Evolutionary conservation across 1,140 invertebrate species (phyloP).

Genomic region (Heliconius congener): DNA sequence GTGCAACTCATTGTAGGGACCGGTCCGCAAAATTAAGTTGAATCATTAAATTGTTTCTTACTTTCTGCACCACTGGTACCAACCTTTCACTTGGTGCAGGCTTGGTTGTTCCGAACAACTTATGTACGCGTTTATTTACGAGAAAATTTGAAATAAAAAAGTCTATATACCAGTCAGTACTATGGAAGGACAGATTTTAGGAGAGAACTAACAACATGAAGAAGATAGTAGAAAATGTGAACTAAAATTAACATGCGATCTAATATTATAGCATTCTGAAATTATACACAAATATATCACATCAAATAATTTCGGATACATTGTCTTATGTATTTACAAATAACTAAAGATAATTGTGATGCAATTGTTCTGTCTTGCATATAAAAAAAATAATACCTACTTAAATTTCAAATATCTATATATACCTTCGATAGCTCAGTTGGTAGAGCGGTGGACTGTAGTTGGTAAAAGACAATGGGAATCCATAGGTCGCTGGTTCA

Average conservation of each 20-base stretch:
- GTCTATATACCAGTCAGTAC: slow-evolving; percentile 16
- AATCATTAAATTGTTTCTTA: slow-evolving; percentile 76
- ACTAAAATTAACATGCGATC: slow-evolving; percentile 14
- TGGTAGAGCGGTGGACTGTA: slow-evolving; percentile 81
- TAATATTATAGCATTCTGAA: background rate
- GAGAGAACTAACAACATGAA: slow-evolving; percentile 2
- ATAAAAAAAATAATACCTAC: background rate
- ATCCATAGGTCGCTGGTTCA: slow-evolving; percentile 81
- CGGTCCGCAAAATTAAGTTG: slow-evolving; percentile 59
- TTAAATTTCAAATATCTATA: background rate
- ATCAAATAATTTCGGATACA: background rate
- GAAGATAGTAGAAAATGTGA: background rate
- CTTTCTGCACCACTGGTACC: slow-evolving; percentile 72
- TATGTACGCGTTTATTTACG: slow-evolving; percentile 1
- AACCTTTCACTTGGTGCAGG: slow-evolving; percentile 65
- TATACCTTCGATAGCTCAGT: slow-evolving; percentile 77
- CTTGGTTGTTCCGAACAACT: slow-evolving; percentile 60
- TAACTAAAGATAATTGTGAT: background rate
- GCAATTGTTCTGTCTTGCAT: background rate
- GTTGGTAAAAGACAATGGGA: slow-evolving; percentile 37
- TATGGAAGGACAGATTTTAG: slow-evolving; percentile 16
- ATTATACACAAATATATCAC: background rate
- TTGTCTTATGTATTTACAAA: background rate
- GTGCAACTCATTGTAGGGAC: slow-evolving; percentile 10
- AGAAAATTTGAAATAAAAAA: slow-evolving; percentile 8